Conservation (phyloP, 2,888 invertebrate genomes). For the Priocnemis perturbator region DNA sequence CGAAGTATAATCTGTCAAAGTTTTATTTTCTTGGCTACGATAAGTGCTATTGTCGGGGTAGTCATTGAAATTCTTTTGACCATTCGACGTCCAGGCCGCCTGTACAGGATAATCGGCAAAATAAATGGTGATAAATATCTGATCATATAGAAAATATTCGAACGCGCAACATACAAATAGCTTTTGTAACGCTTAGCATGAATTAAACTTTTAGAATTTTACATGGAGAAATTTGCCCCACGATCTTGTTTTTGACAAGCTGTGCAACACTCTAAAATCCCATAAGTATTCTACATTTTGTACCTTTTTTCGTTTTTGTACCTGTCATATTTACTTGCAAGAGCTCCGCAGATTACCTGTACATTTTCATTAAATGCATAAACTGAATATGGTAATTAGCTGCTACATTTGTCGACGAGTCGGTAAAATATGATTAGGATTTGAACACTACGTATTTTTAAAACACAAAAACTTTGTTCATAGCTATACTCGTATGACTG, state of each 20-base stretch:
- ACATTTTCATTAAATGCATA: slow-evolving; percentile 53
- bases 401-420: too few species aligned
- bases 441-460: slow-evolving; percentile 50
- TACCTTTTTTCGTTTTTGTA: slow-evolving; percentile 57
- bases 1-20: not conserved
- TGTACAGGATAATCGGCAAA: slow-evolving; percentile 62
- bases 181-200: slow-evolving; percentile 9
- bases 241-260: slow-evolving; percentile 24
- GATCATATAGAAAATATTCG: slow-evolving; percentile 19
- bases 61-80: too few species aligned
- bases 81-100: slow-evolving; percentile 58
- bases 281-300: slow-evolving; percentile 58
- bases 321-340: slow-evolving; percentile 58
- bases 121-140: slow-evolving; percentile 57
- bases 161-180: slow-evolving; percentile 10
- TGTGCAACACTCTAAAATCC: slow-evolving; percentile 6
- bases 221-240: slow-evolving; percentile 16
- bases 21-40: too few species aligned
- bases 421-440: too few species aligned
- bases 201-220: slow-evolving; percentile 10
- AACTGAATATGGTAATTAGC: slow-evolving; percentile 44
- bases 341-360: slow-evolving; percentile 61
- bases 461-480: slow-evolving; percentile 61
- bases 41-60: not conserved
- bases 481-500: slow-evolving; percentile 61